Conservation (phyloP, 2,113 vertebrate species). For the Elephas maximus region DNA sequence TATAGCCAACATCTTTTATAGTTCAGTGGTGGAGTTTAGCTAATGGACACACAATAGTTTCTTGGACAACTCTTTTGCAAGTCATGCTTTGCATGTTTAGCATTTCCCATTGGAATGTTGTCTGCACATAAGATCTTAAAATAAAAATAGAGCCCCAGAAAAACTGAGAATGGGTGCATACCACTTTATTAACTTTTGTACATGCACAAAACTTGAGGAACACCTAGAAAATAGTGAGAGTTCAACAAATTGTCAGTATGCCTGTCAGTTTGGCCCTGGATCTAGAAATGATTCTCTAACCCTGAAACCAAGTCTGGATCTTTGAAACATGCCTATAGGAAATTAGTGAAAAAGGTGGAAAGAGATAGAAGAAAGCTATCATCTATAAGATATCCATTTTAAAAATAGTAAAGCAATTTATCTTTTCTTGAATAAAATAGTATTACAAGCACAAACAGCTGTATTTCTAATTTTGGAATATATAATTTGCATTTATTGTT, state of each 20-base stretch:
- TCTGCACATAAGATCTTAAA: not conserved
- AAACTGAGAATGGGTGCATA: not conserved
- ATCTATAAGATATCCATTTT: not conserved
- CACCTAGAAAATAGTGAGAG: not conserved
- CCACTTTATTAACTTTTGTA: not conserved
- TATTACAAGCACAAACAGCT: not conserved
- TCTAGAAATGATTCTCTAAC: not conserved
- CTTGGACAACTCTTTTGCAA: not conserved
- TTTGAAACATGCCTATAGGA: not conserved
- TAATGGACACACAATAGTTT: not conserved
- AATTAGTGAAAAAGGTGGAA: not conserved
- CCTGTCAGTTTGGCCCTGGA: not conserved
- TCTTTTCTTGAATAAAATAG: conserved; percentile 1
- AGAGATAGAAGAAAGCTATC: not conserved
- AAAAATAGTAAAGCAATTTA: not conserved
- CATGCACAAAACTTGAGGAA: not conserved
- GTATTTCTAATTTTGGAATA: not conserved
- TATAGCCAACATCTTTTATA: not conserved
- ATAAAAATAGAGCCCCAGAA: not conserved
- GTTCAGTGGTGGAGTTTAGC: not conserved
- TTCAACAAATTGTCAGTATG: not conserved
- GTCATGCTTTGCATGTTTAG: not conserved
- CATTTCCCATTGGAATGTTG: not conserved
- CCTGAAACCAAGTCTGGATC: not conserved
- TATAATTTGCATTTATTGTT: not conserved